Base-by-base conservation (phyloP, 2,888 invertebrate genomes). In the Melinaea marsaeus region DNA sequence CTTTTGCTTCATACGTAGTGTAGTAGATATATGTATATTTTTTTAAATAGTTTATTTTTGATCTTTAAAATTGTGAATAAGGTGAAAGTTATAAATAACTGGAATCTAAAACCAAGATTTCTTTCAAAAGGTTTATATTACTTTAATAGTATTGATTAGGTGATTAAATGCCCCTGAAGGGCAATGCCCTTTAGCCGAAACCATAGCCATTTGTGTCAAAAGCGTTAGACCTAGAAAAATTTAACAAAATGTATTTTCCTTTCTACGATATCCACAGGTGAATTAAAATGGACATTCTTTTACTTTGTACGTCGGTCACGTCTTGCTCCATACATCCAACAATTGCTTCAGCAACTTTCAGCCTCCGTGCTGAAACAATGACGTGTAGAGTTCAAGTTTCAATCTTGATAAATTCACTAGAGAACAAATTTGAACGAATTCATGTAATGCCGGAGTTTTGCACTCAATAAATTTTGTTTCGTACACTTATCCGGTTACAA, bases 401-500 rank as follows among this genome's bases (percentile, higher is more conserved):
- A 58, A 60, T 62, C 55, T 60, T 57, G 59, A 61, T 59, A 55
- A 66, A 64, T 64, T 55, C 48, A 57, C 55, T 62, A 46, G 37
- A 59, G 57, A 62, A 63, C 46, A 61, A 64, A 65, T 60, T 62
- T 47, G 60, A 56, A 58, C 58, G 61, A 62, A 62, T 67, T 57
- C 57, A 61, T 62, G 60, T 62, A 47, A 42, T 55, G 59, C 57
- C 45, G 1, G 68, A 70, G 65, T 71, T 72, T 70, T 48, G 58
- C 64, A 69, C 62, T 63, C 65, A 67, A 69, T 68, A 65, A 70
- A 70, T 69, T 70, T 65, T 65, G 66, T 68, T 71, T 63, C 62
- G 64, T 60, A 65, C 67, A 67, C 55, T 61, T 63, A 66, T 62
- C 68, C 63, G 64, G 66, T 57, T 62, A 58, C 58, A 63, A 63